phyloP scores from a whole-genome alignment of 2,113 vertebrate species.

The Dinomys branickii region DNA sequence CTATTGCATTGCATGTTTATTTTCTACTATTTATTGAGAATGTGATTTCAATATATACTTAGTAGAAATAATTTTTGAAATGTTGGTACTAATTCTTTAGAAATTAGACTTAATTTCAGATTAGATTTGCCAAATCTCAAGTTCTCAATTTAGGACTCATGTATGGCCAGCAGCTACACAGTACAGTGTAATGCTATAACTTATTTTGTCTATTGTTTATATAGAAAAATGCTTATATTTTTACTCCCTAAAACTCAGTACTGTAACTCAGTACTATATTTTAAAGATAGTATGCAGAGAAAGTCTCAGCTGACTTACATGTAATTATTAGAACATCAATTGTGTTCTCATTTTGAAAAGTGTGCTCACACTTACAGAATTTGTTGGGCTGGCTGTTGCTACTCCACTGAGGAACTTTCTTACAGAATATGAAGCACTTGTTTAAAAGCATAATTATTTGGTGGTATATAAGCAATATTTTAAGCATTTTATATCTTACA shows the following conservation, averaged over 20 bases:
- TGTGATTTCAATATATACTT: not conserved
- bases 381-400: not conserved
- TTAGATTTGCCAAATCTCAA: not conserved
- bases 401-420: not conserved
- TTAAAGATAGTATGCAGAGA: not conserved
- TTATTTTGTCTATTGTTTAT: not conserved
- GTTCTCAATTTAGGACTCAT: not conserved
- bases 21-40: conserved; percentile 16
- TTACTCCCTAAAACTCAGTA: not conserved
- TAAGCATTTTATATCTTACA: not conserved
- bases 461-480: not conserved
- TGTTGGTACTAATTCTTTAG: not conserved
- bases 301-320: not conserved
- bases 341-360: not conserved
- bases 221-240: not conserved
- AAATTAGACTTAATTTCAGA: not conserved
- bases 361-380: not conserved
- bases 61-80: not conserved
- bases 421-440: not conserved
- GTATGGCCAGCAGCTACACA: not conserved
- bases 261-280: not conserved
- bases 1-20: not conserved
- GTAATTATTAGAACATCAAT: not conserved
- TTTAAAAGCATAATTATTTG: not conserved
- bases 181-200: not conserved